Base-by-base conservation (phyloP, 2,888 invertebrate species). In the Eupithecia vulgata region DNA sequence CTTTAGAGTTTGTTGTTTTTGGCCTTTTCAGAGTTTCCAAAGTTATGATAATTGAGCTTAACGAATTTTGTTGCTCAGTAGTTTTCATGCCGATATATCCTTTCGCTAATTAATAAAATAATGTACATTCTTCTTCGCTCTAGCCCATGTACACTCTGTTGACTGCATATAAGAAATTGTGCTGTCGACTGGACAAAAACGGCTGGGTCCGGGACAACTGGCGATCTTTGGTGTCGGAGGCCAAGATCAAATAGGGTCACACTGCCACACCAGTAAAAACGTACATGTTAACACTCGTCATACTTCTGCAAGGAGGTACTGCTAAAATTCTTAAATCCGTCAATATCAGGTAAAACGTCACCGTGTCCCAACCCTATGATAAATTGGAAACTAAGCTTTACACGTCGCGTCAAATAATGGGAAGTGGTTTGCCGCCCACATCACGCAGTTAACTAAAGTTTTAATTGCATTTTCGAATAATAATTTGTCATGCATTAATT, bases 391-490 rank as follows among this genome's bases (percentile, higher is more conserved):
- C 75, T 71, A 72, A 70, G 66, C 75, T 66, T 71, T 72, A 68
- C 70, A 73, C 62, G 57, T 35, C 61, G 67, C 59, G 71, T 75
- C 67, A 62, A 66, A 70, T 76, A 68, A 73, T 37, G 52, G 52
- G 57, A 70, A 72, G 72, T 72, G 72, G 75, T 75, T 75, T 65
- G 62, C 69, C 62, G 35, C 42, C 12, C 21, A 25, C 64, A 75
- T 67, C 70, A 72, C 69, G 17, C 45, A 68, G 66, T 70, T 68
- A 52, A 42, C 64, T 71, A 12, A 72, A 70, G 64, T 72, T 70
- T 70, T 68, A 72, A 75, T 75, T 67, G 72, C 75, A 75, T 75
- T 69, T 69, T 69, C 67, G 62, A 64, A 66, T 67, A 70, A 68
- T 71, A 61, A 71, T 69, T 67, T 69, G 40, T 42, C 62, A 34